Percentiles rank a stretch among this genome's conserved stretches.
phyloP scores from a whole-genome alignment of 2,797 vertebrate genomes.

The Sternotherus odoratus region DNA sequence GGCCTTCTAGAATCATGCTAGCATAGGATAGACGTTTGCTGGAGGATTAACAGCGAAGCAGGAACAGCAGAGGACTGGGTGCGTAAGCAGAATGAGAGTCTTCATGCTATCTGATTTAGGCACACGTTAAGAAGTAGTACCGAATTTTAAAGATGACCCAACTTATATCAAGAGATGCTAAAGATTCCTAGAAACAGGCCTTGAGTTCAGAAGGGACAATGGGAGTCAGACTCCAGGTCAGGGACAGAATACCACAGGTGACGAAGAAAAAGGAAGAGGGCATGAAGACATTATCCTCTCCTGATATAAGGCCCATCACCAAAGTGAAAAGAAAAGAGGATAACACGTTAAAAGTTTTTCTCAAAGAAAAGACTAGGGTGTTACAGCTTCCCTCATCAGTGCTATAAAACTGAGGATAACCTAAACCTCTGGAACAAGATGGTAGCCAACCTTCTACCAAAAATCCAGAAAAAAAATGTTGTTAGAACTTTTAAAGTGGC shows the following conservation, averaged over 20 bases:
- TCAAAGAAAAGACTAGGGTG: slow-evolving; percentile 63
- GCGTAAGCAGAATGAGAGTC: slow-evolving; percentile 61
- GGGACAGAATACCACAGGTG: slow-evolving; percentile 61
- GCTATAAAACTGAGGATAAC: slow-evolving; percentile 27
- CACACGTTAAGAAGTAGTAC: slow-evolving; percentile 31
- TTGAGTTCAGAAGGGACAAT: slow-evolving; percentile 65
- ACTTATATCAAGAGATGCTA: slow-evolving; percentile 67
- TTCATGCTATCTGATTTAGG: slow-evolving; percentile 58
- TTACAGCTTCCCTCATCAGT: slow-evolving; percentile 57
- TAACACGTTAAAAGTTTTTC: slow-evolving; percentile 71
- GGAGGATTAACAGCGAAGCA: slow-evolving; percentile 78
- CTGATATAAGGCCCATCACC: slow-evolving; percentile 78
- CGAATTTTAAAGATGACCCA: slow-evolving; percentile 59
- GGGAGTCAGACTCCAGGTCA: slow-evolving; percentile 62
- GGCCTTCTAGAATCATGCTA: slow-evolving; percentile 74
- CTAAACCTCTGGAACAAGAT: slow-evolving; percentile 37
- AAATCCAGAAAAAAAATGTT: slow-evolving; percentile 36
- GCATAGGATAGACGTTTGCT: slow-evolving; percentile 50
- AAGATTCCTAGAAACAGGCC: slow-evolving; percentile 65
- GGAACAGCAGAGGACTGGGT: slow-evolving; percentile 68
- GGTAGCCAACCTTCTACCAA: slow-evolving; percentile 31
- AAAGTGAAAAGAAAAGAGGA: slow-evolving; percentile 65
- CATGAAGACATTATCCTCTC: slow-evolving; percentile 51
- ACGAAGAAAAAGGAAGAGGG: slow-evolving; percentile 72
- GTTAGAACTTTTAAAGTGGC: not conserved